Evolutionary conservation across 2,113 vertebrate genomes (phyloP).

Genomic region (Cisticola juncidis): DNA sequence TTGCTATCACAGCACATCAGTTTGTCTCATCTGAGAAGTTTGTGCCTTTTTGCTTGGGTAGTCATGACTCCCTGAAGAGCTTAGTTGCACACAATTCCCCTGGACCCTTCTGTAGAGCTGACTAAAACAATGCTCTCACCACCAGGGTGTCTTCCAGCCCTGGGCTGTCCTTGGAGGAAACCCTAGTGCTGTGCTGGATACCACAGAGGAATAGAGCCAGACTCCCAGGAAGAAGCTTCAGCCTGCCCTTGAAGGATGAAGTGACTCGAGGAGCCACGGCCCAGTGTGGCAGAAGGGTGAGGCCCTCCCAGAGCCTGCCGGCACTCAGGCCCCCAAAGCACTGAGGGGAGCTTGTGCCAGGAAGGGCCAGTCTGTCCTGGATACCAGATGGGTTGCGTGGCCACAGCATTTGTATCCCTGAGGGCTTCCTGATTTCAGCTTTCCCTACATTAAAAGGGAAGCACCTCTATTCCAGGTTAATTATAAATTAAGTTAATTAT

Average conservation of each 20-base stretch:
- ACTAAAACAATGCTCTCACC: not conserved
- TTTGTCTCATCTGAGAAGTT: not conserved
- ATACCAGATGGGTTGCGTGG: not conserved
- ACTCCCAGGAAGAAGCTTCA: not conserved
- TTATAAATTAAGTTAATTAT: constrained; percentile 36
- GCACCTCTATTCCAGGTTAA: not conserved
- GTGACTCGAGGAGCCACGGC: not conserved
- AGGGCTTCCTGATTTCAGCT: not conserved
- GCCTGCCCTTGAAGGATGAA: no score
- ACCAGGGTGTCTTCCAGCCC: not conserved
- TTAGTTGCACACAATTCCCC: not conserved
- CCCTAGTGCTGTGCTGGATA: not conserved
- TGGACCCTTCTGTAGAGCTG: not conserved
- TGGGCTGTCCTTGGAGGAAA: fast-evolving
- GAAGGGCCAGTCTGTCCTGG: not conserved
- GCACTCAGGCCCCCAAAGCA: not conserved
- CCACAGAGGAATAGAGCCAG: fast-evolving
- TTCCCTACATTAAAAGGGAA: not conserved
- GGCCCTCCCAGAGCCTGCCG: not conserved
- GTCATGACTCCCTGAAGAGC: not conserved
- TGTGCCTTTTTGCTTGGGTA: not conserved
- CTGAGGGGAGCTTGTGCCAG: not conserved
- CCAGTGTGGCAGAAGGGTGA: not conserved
- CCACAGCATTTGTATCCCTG: not conserved
- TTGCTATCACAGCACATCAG: not conserved